Evolutionary conservation across 2,888 invertebrate species (phyloP).

Genomic region (Drosophila seclusa): DNA sequence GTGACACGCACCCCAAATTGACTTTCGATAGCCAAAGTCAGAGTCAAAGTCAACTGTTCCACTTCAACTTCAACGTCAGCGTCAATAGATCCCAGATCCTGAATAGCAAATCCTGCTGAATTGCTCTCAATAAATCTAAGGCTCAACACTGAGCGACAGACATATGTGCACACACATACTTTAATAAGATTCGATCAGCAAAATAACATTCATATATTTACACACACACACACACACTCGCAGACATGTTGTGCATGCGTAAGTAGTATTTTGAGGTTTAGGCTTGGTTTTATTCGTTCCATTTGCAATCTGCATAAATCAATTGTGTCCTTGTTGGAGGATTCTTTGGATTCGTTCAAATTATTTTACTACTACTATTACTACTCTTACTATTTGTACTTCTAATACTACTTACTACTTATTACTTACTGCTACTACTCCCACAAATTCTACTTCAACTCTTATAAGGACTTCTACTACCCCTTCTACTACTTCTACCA

Average conservation of each 20-base stretch:
- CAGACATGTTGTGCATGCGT: conserved; percentile 57
- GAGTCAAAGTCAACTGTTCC: background rate
- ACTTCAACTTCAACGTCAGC: background rate
- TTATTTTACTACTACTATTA: conserved; percentile 34
- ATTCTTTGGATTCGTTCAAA: conserved; percentile 10
- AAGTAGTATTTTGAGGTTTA: conserved; percentile 56
- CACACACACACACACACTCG: conserved; percentile 19
- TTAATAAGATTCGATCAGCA: conserved; percentile 56
- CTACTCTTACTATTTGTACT: background rate
- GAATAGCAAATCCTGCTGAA: conserved; percentile 61
- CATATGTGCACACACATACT: conserved; percentile 41
- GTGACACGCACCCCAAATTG: conserved; percentile 78
- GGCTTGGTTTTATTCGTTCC: conserved; percentile 47
- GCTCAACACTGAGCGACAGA: conserved; percentile 59
- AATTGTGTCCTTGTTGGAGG: conserved; percentile 26
- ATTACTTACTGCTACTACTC: background rate
- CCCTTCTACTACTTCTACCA: background rate
- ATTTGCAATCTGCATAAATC: conserved; percentile 74
- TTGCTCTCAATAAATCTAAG: conserved; percentile 75
- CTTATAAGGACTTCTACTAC: background rate
- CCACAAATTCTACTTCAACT: background rate
- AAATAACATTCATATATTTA: conserved; percentile 28
- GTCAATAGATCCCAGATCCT: conserved; percentile 15
- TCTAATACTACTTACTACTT: background rate
- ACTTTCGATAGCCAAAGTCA: conserved; percentile 73